These are phyloP conservation scores for Oreochromis grahami DNA, from an alignment of 2,797 vertebrate genomes.

Conservation along the genomic window DNA sequence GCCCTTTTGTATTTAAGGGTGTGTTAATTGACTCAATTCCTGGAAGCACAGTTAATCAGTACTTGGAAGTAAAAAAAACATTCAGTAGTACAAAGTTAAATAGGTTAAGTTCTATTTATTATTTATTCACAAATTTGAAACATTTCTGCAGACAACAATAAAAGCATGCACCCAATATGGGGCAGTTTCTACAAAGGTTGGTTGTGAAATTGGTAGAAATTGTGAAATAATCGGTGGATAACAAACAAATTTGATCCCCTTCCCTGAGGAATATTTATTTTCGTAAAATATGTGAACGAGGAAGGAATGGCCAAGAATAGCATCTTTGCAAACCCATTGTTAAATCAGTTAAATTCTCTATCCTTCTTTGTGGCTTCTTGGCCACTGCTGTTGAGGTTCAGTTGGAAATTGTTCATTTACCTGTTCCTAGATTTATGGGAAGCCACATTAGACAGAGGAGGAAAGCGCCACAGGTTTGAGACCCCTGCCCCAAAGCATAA, in stretches of 20 bases:
- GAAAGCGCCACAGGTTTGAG: background rate
- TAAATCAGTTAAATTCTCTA: background rate
- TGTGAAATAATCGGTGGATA: background rate
- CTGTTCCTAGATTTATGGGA: background rate
- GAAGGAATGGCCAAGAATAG: accelerated
- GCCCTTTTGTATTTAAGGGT: background rate
- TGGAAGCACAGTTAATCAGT: background rate
- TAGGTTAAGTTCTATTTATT: background rate
- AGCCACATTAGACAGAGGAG: background rate
- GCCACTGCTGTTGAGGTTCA: background rate
- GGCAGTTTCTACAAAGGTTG: background rate
- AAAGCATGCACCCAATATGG: background rate
- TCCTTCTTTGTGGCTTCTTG: background rate
- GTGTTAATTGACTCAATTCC: background rate
- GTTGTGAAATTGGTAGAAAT: background rate
- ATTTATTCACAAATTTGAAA: background rate
- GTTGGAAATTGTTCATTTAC: background rate
- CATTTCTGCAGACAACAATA: background rate
- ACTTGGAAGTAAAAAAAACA: background rate
- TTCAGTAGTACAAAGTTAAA: background rate
- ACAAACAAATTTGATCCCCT: background rate
- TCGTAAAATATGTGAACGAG: background rate
- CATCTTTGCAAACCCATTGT: background rate
- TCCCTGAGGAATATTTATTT: background rate
- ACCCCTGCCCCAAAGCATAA: background rate